A percentile compares a stretch with the other conserved stretches of the same genome.
phyloP scores from a whole-genome alignment of 2,888 invertebrate species.

The Troides helena region DNA sequence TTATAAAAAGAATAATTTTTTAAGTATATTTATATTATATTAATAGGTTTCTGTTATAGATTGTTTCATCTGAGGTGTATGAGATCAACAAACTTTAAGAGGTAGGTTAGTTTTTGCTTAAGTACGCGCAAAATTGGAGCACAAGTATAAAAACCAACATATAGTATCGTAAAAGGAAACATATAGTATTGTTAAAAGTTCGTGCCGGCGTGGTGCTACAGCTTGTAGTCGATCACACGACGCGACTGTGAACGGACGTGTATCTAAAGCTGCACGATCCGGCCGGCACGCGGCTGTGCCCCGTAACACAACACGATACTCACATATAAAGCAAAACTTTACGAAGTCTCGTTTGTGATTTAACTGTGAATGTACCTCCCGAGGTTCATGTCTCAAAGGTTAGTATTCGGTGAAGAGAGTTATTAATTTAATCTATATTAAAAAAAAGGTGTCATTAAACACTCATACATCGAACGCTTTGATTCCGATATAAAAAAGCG shows the following conservation, averaged over 20 bases:
- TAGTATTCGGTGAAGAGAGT: conserved; percentile 48
- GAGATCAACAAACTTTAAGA: conserved; percentile 28
- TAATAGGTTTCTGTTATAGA: neutral
- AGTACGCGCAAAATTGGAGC: conserved; percentile 26
- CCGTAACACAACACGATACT: conserved; percentile 34
- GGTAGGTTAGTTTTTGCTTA: conserved; percentile 26
- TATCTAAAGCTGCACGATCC: conserved; percentile 42
- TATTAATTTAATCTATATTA: conserved; percentile 30
- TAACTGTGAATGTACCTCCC: conserved; percentile 57
- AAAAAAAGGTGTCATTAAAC: conserved; percentile 9
- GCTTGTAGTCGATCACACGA: conserved; percentile 61
- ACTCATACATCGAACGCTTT: neutral
- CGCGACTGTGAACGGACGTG: conserved; percentile 61
- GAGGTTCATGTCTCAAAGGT: conserved; percentile 58
- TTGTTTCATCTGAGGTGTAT: neutral
- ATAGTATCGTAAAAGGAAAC: conserved; percentile 47
- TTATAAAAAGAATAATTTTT: too few relatives aligned
- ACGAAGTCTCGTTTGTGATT: conserved; percentile 44
- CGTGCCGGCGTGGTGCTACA: conserved; percentile 44
- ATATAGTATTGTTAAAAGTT: conserved; percentile 39
- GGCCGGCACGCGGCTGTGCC: conserved; percentile 50
- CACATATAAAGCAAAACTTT: conserved; percentile 29
- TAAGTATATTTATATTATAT: neutral
- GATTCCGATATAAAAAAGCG: conserved; percentile 29
- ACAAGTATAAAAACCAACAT: conserved; percentile 35